Evolutionary conservation across 2,888 invertebrate species (phyloP), one percentile per base, ranked within the genome.

Genomic region (Galerucella pusilla): DNA sequence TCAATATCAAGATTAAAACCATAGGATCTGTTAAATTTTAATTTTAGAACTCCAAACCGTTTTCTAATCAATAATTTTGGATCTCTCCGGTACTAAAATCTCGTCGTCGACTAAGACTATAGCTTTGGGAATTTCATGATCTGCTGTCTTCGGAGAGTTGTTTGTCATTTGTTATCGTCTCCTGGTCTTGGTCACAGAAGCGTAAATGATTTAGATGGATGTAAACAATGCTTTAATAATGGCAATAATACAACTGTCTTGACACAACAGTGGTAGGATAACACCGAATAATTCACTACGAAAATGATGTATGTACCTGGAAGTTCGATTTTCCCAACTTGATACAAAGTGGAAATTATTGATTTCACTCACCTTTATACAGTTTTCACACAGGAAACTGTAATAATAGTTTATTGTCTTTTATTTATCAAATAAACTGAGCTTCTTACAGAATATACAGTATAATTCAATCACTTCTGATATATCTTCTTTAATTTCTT

Each of bases 101-200:
- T 14, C 49, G 11, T 54, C 16, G 54, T 16, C 54, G n/a, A 54
- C n/a, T 16, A 54, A n/a, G n/a, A n/a, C 16, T 16, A n/a, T n/a
- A 16, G n/a, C 54, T 54, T 54, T 54, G 54, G 54, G 54, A 54
- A 54, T 54, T 54, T 16, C 54, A 16, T 16, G n/a, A 54, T 54
- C 16, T 54, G 25, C 28, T 14, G 60, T 25, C 59, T 59, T 59
- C 59, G 25, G 59, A 59, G 25, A 59, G 59, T 59, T 59, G 59
- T 16, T 59, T 59, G 59, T 59, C 25, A 59, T 59, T 59, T 59
- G n/a, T 59, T 59, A 59, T 59, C 25, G 59, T 60, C 28, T 60
- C 60, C 12, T 28, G n/a, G 25, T 35, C 5, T 60, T 25, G 35
- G 60, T 35, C 35, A 35, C n/a, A 28, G 60, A 6, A 28, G 60